These are phyloP conservation scores for Caradrina kadenii DNA, from an alignment of 2,888 invertebrate genomes.

Conservation along the genomic window DNA sequence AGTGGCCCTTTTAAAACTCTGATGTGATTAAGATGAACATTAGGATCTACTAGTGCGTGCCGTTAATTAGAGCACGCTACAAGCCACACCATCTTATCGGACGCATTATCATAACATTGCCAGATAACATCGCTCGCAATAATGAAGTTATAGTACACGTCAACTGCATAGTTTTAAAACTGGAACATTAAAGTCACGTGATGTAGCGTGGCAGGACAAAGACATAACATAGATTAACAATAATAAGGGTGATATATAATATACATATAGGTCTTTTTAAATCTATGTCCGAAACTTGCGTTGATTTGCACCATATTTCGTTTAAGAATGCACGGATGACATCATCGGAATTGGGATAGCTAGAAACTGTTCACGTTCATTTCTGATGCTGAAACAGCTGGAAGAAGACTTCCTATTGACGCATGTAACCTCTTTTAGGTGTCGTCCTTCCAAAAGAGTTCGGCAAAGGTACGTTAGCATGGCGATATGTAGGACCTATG, in stretches of 20 bases:
- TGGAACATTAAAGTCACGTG: not conserved
- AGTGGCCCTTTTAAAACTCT: not conserved
- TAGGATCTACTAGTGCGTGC: conserved; percentile 13
- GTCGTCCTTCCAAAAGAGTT: not conserved
- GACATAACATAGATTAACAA: too few species aligned
- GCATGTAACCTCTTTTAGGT: not conserved
- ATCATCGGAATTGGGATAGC: not conserved
- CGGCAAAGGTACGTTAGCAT: not conserved
- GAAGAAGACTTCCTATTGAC: not conserved
- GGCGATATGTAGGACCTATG: not conserved
- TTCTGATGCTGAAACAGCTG: not conserved
- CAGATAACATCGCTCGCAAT: conserved; percentile 26
- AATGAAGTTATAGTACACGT: not conserved
- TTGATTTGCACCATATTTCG: not conserved
- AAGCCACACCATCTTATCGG: conserved; percentile 52
- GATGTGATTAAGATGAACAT: not conserved
- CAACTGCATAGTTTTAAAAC: conserved; percentile 1
- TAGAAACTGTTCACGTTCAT: not conserved
- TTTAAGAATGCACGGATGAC: not conserved
- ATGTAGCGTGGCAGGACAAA: not conserved
- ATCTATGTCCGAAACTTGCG: too few species aligned
- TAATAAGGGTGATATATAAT: too few species aligned
- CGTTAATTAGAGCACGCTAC: conserved; percentile 34
- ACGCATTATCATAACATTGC: conserved; percentile 37
- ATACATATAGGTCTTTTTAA: too few species aligned